Conservation (phyloP, 2,113 vertebrate species). For the Heterotilapia buettikoferi region DNA sequence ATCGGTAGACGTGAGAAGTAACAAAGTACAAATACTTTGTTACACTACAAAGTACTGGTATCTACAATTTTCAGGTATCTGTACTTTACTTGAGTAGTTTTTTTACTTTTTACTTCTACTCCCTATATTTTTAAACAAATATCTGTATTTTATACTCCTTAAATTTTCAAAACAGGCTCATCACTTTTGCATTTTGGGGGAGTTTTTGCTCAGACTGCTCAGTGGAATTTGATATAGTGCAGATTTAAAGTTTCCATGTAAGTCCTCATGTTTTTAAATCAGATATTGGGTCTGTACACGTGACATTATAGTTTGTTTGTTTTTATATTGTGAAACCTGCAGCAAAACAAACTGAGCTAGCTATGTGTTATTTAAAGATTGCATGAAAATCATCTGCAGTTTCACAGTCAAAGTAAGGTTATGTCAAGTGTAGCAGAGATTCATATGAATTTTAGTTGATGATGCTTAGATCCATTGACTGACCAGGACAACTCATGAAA, state of each 20-base stretch:
- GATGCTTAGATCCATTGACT: not conserved
- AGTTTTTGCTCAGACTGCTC: not conserved
- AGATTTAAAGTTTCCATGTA: not conserved
- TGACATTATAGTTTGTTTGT: rapidly evolving
- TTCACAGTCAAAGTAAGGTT: not conserved
- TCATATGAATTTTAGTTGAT: not conserved
- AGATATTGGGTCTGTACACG: not conserved
- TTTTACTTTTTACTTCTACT: not conserved
- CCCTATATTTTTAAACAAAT: not conserved
- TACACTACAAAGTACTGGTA: not conserved
- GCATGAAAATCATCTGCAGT: not conserved
- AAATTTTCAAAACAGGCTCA: not conserved
- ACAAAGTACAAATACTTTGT: not conserved
- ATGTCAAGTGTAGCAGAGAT: not conserved
- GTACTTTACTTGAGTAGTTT: not conserved
- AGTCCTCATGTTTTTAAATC: not conserved
- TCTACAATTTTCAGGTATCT: not conserved
- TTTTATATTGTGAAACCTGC: not conserved
- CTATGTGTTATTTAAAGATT: not conserved
- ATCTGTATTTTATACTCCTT: not conserved
- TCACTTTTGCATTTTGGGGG: not conserved
- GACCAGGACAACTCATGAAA: not conserved
- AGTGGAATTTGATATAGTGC: not conserved
- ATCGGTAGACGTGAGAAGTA: not conserved
- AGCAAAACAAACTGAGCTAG: not conserved